These are phyloP conservation scores for Leuciscus waleckii DNA, from an alignment of 2,797 vertebrate genomes.

Conservation along the genomic window DNA sequence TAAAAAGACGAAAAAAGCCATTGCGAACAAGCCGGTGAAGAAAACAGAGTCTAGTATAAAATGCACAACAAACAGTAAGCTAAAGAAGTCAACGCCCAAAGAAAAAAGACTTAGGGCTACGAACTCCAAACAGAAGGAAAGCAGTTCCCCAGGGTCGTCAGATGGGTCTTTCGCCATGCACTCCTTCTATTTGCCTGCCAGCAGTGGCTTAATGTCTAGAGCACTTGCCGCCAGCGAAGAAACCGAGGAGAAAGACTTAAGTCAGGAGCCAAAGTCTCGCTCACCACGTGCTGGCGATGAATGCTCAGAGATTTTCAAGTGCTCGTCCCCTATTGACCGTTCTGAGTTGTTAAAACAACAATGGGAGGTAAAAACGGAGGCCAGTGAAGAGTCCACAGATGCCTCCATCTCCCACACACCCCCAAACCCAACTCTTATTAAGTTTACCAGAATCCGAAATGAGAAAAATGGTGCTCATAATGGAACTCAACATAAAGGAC, in stretches of 20 bases:
- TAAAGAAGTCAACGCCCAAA: slow-evolving; percentile 44
- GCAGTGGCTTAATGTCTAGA: slow-evolving; percentile 75
- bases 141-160: slow-evolving; percentile 52
- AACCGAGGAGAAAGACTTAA: slow-evolving; percentile 65
- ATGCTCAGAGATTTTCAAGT: background rate
- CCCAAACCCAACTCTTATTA: slow-evolving; percentile 69
- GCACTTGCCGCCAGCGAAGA: slow-evolving; percentile 75
- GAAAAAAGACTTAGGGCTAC: slow-evolving; percentile 36
- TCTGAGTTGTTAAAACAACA: slow-evolving; percentile 35
- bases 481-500: slow-evolving; percentile 63
- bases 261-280: slow-evolving; percentile 56
- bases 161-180: slow-evolving; percentile 67
- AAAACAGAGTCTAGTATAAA: slow-evolving; percentile 1
- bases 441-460: slow-evolving; percentile 62
- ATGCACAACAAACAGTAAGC: slow-evolving; percentile 46
- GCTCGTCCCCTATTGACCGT: slow-evolving; percentile 5
- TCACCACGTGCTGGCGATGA: slow-evolving; percentile 35
- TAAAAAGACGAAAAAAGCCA: slow-evolving; percentile 45
- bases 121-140: slow-evolving; percentile 54
- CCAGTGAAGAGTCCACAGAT: slow-evolving; percentile 55
- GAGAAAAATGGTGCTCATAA: slow-evolving; percentile 73
- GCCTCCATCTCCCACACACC: slow-evolving; percentile 59
- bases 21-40: slow-evolving; percentile 31
- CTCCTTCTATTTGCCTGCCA: slow-evolving; percentile 73
- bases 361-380: slow-evolving; percentile 60